Evolutionary conservation across 1,140 invertebrate genomes (phyloP), one percentile per base, ranked within the genome.

Genomic region (Cyclargus thomasi): DNA sequence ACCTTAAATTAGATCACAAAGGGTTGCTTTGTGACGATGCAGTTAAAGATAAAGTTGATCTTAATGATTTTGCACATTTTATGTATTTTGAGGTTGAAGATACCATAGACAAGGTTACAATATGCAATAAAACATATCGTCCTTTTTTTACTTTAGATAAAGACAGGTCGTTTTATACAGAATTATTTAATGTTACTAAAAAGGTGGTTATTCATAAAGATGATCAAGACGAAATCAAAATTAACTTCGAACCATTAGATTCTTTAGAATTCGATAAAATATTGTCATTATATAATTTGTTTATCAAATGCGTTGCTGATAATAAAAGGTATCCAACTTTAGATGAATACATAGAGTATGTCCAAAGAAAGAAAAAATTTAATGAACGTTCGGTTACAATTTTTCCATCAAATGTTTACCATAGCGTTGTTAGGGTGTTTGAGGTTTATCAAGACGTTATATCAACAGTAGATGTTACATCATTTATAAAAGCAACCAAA

Each of bases 1-100:
- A 77, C 20, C 22, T 79, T n/a, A 76, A 74, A 53, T 65, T 76
- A 21, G 47, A 74, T 36, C 77, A 77, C 62, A 73, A 75, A 62
- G 64, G 67, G 17, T 69, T 75, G 63, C 47, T 75, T 23, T 57
- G 20, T 10, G 74, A 79, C 14, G 63, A 74, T 36, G 53, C 70
- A 36, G 8, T 72, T 10, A 65, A 74, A n/a, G 68, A 72, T 39
- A 63, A 67, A 62, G 70, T 78, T 62, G 36, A 73, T 57, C 64
- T 74, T 8, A 74, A 70, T 62, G 69, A 75, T 10, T 78, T 70
- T 65, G 68, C 76, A 23, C 71, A 74, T 22, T 70, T 75, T 20
- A 57, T 74, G 68, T 14, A 78, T 53, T 65, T 59, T 55, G 66
- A 23, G 22, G 65, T 14, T 57, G 53, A 64, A 65, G 23, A 17